A percentile compares a stretch with the other conserved stretches of the same genome.
phyloP scores from a whole-genome alignment of 2,113 vertebrate species.

The Lates calcarifer region DNA sequence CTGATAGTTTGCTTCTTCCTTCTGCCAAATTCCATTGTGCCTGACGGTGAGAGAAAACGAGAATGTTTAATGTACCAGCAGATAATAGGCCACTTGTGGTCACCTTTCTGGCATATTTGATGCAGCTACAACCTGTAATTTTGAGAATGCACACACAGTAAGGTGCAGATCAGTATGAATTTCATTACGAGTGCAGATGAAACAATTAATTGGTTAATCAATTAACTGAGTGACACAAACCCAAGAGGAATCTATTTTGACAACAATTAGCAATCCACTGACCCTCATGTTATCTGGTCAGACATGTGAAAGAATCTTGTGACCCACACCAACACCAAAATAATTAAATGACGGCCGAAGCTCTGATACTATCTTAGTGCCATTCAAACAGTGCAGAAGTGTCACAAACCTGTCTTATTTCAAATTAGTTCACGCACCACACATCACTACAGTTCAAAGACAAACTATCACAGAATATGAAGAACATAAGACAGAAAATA shows the following conservation, averaged over 20 bases:
- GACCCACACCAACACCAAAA: neutral
- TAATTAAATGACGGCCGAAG: neutral
- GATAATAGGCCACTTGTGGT: neutral
- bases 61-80: neutral
- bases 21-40: slow-evolving; percentile 80
- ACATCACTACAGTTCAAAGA: neutral
- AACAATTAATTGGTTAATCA: neutral
- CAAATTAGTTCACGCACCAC: neutral
- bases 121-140: neutral
- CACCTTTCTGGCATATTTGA: neutral
- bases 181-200: neutral
- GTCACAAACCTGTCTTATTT: neutral
- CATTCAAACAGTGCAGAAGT: neutral
- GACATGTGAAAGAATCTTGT: neutral
- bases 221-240: neutral
- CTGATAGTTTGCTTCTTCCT: slow-evolving; percentile 66
- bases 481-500: neutral
- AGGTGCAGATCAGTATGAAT: neutral
- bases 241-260: neutral
- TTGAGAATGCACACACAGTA: neutral
- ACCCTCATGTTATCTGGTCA: neutral
- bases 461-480: neutral
- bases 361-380: neutral
- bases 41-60: slow-evolving; percentile 32
- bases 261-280: neutral